Percentiles rank a stretch among this genome's conserved stretches.
Conservation (phyloP, 1,140 invertebrate genomes). For the Drosophila aff. region DNA sequence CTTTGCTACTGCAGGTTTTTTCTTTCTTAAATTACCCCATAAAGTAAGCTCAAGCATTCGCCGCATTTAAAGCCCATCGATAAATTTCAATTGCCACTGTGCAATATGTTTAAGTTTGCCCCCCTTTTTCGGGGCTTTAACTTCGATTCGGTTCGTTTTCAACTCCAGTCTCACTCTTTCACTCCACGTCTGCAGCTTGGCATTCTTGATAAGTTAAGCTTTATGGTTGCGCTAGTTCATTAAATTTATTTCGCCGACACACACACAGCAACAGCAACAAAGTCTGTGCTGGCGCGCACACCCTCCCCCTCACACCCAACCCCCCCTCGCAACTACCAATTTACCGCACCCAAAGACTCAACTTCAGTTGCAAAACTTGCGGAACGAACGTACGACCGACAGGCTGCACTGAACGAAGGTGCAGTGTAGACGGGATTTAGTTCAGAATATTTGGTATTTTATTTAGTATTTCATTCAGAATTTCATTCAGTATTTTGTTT, state of each 20-base stretch:
- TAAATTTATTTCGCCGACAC: constrained; percentile 78
- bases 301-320: neutral
- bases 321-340: neutral
- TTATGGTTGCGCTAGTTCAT: constrained; percentile 81
- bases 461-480: neutral
- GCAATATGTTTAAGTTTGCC: constrained; percentile 39
- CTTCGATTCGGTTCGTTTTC: constrained; percentile 19
- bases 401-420: constrained; percentile 9
- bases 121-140: constrained; percentile 13
- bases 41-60: constrained; percentile 17
- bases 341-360: constrained; percentile 49
- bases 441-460: neutral
- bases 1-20: neutral
- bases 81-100: constrained; percentile 43
- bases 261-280: constrained; percentile 54
- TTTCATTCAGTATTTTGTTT: neutral
- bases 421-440: neutral
- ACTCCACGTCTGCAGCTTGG: constrained; percentile 16
- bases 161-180: constrained; percentile 31
- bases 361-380: constrained; percentile 44
- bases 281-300: constrained; percentile 57
- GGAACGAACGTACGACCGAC: constrained; percentile 28
- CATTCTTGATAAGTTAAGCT: constrained; percentile 75
- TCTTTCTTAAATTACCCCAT: neutral
- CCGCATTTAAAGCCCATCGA: constrained; percentile 14